Evolutionary conservation across 1,140 invertebrate genomes (phyloP).

Genomic region (Himalopsyche phryganea): DNA sequence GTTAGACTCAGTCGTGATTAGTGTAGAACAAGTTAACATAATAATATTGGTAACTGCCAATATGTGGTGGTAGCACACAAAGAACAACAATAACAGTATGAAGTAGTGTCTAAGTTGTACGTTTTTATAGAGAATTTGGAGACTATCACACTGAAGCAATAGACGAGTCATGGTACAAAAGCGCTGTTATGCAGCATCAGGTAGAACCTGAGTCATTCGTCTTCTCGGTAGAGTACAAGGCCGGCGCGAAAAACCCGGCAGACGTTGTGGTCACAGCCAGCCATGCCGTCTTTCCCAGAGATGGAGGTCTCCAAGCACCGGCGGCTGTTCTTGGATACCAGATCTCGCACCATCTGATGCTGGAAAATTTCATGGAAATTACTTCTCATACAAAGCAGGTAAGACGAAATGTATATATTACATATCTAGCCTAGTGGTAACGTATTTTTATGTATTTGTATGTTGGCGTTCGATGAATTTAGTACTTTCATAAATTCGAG

Average conservation of each 20-base stretch:
- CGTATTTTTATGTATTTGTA: too few relatives aligned
- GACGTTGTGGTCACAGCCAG: conserved; percentile 71
- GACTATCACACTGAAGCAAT: conserved; percentile 74
- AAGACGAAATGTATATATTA: too few relatives aligned
- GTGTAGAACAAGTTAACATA: too few relatives aligned
- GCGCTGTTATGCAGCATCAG: conserved; percentile 81
- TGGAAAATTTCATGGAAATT: conserved; percentile 66
- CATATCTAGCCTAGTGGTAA: too few relatives aligned
- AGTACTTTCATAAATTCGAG: too few relatives aligned
- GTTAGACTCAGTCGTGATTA: too few relatives aligned
- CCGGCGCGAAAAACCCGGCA: conserved; percentile 53
- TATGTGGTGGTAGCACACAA: too few relatives aligned
- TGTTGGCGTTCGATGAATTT: too few relatives aligned
- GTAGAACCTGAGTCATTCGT: conserved; percentile 72
- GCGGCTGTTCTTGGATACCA: conserved; percentile 86
- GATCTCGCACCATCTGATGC: conserved; percentile 66
- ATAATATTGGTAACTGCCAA: too few relatives aligned
- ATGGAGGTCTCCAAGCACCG: conserved; percentile 72
- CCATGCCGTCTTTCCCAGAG: conserved; percentile 79
- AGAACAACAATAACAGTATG: too few relatives aligned
- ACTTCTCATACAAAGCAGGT: conserved; percentile 48
- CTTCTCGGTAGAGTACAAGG: conserved; percentile 70
- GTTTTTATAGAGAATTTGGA: conserved; percentile 64
- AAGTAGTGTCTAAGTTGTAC: too few relatives aligned
- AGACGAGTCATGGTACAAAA: conserved; percentile 90